Percentiles rank a stretch among this genome's conserved stretches.
These are phyloP conservation scores for Drosophila kanekoi DNA, from an alignment of 2,888 invertebrate species.

Conservation along the genomic window DNA sequence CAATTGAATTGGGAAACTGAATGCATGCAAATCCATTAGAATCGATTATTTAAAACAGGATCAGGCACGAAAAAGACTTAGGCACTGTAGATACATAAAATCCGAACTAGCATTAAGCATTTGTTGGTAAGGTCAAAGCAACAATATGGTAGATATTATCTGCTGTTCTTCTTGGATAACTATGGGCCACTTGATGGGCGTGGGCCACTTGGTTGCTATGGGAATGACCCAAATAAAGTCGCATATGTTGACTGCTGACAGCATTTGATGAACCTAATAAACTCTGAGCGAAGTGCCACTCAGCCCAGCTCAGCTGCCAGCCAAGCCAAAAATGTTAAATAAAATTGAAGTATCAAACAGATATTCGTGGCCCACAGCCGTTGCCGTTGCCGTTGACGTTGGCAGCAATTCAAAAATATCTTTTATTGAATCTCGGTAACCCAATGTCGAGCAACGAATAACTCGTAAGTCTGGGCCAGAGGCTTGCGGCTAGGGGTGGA, in stretches of 20 bases:
- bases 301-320: conserved; percentile 49
- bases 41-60: neutral
- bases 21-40: too few relatives aligned
- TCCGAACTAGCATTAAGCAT: neutral
- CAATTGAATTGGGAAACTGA: too few relatives aligned
- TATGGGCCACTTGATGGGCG: conserved; percentile 22
- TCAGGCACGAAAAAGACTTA: neutral
- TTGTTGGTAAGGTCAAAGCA: conserved; percentile 13
- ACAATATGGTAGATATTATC: conserved; percentile 11
- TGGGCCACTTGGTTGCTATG: conserved; percentile 49
- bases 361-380: conserved; percentile 44
- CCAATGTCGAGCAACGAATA: conserved; percentile 32
- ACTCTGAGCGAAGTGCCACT: conserved; percentile 65
- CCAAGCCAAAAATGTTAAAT: conserved; percentile 60
- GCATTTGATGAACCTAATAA: conserved; percentile 75
- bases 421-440: conserved; percentile 71
- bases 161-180: conserved; percentile 4
- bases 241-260: conserved; percentile 69
- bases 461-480: conserved; percentile 21
- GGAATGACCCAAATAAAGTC: conserved; percentile 58
- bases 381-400: conserved; percentile 30
- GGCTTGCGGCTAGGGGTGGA: conserved; percentile 25
- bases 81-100: neutral
- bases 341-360: conserved; percentile 66
- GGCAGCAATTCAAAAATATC: conserved; percentile 65